A percentile compares a stretch with the other conserved stretches of the same genome.
phyloP scores from a whole-genome alignment of 2,113 vertebrate species.

The Anarhynchus alexandrinus region DNA sequence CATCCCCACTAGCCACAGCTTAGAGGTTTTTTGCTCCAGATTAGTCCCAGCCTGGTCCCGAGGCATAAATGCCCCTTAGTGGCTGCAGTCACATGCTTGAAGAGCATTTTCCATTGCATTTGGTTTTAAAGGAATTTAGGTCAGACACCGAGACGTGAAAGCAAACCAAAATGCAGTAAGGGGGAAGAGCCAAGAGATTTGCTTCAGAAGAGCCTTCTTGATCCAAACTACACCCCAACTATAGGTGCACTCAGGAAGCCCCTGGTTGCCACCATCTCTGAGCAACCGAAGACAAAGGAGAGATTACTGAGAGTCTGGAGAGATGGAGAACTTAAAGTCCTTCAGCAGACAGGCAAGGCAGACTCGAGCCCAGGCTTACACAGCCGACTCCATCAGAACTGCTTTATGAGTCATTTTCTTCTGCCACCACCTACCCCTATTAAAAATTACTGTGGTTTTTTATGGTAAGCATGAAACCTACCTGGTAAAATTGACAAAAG shows the following conservation, averaged over 20 bases:
- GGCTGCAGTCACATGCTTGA: neutral
- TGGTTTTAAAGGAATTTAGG: neutral
- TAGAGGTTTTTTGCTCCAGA: neutral
- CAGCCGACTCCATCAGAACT: neutral
- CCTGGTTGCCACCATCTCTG: neutral
- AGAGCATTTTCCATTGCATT: neutral
- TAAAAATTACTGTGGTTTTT: neutral
- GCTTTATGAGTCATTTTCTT: neutral
- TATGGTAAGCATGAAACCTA: neutral
- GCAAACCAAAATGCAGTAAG: neutral
- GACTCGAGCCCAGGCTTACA: neutral
- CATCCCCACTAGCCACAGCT: neutral
- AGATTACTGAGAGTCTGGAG: neutral
- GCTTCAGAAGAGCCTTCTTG: neutral
- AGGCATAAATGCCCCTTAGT: neutral
- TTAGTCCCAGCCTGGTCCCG: neutral
- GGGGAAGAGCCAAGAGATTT: neutral
- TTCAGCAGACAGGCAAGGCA: neutral
- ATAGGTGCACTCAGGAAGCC: neutral
- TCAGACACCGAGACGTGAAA: neutral
- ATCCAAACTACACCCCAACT: neutral
- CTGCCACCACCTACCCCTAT: neutral
- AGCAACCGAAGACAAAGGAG: neutral
- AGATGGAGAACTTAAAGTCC: neutral
- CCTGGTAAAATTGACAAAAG: constrained; percentile 5